These are phyloP conservation scores for Holcopasites calliopsidis DNA, from an alignment of 1,140 invertebrate species.

Conservation along the genomic window DNA sequence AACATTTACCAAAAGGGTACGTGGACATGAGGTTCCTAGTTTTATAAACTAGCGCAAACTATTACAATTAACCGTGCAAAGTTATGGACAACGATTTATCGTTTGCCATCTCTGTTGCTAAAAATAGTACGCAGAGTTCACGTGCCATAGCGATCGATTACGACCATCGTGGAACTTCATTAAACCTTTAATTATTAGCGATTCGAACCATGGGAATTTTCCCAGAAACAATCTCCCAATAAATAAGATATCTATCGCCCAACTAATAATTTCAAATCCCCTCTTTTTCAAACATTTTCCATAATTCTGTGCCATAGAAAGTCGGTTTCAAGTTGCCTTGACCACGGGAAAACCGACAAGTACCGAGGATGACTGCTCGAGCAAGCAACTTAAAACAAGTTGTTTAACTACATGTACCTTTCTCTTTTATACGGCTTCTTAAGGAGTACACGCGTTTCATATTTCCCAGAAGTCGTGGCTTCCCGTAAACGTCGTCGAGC, in stretches of 20 bases:
- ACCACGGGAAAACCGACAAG: too few relatives aligned
- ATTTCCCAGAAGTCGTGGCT: neutral
- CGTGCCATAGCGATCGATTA: neutral
- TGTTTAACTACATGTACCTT: neutral
- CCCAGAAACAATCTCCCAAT: too few relatives aligned
- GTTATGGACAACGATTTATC: constrained; percentile 27
- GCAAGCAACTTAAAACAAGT: neutral
- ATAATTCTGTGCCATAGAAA: too few relatives aligned
- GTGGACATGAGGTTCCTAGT: constrained; percentile 1
- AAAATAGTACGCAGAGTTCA: neutral
- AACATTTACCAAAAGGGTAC: constrained; percentile 8
- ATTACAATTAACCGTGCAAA: constrained; percentile 23
- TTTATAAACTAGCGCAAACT: constrained; percentile 36
- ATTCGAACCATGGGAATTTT: too few relatives aligned
- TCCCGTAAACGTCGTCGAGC: neutral
- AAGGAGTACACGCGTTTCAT: neutral
- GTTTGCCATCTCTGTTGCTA: constrained; percentile 2
- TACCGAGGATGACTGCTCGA: neutral
- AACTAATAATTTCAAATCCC: too few relatives aligned
- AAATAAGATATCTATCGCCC: too few relatives aligned
- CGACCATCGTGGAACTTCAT: neutral
- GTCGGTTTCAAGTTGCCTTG: too few relatives aligned
- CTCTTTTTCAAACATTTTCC: too few relatives aligned
- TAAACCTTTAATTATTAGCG: too few relatives aligned
- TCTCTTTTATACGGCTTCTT: neutral